These are phyloP conservation scores for Xanthorhoe spadicearia DNA, from an alignment of 2,888 invertebrate genomes.

Conservation along the genomic window DNA sequence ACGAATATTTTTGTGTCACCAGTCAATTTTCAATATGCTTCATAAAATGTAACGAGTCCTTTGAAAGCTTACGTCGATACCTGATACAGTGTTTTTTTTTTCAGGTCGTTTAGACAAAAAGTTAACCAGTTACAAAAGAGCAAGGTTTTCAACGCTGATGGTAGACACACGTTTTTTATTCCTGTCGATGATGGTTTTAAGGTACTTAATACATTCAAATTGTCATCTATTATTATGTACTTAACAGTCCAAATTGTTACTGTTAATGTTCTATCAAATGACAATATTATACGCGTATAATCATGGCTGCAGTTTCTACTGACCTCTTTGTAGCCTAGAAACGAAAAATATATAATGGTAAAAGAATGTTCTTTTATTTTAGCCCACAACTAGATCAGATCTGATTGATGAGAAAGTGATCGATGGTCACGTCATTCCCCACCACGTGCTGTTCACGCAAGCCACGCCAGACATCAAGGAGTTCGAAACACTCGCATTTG, in stretches of 20 bases:
- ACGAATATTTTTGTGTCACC: no score
- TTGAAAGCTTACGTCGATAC: neutral
- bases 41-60: neutral
- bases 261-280: no score
- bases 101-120: constrained; percentile 90
- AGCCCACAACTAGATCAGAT: constrained; percentile 89
- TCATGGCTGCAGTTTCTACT: no score
- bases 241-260: no score
- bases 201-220: constrained; percentile 73
- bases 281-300: no score
- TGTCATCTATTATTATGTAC: no score
- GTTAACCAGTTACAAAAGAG: constrained; percentile 89
- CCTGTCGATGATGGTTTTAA: constrained; percentile 96
- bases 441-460: constrained; percentile 93
- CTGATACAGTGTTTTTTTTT: constrained; percentile 46
- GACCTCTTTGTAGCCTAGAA: no score
- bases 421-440: constrained; percentile 95
- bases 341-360: neutral
- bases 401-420: constrained; percentile 93
- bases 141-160: constrained; percentile 90
- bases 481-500: constrained; percentile 92
- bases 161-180: constrained; percentile 94
- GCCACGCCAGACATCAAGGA: constrained; percentile 90
- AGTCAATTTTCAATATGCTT: no score
- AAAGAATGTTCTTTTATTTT: constrained; percentile 41